Evolutionary conservation across 2,888 invertebrate genomes (phyloP).

Genomic region (Sphaerophoria rueppellii): DNA sequence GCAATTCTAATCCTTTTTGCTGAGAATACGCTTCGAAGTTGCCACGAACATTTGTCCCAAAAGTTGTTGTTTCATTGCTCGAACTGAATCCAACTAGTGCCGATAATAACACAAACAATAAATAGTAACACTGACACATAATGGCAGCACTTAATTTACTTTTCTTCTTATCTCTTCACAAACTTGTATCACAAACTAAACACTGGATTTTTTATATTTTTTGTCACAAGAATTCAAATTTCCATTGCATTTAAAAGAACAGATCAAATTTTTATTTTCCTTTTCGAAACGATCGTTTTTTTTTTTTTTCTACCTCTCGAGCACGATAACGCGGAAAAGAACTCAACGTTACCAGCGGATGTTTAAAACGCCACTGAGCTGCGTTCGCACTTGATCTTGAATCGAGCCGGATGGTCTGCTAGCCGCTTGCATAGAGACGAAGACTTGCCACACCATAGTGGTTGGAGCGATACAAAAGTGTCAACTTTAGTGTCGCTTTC

Average conservation of each 20-base stretch:
- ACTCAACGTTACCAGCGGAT: constrained; percentile 68
- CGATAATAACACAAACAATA: constrained; percentile 41
- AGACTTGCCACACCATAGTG: constrained; percentile 55
- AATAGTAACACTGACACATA: constrained; percentile 56
- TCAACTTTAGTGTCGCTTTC: constrained; percentile 59
- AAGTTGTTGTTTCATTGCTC: constrained; percentile 29
- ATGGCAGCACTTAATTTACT: constrained; percentile 36
- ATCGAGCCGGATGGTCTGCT: constrained; percentile 54
- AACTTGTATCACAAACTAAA: constrained; percentile 7
- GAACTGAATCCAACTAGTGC: constrained; percentile 48
- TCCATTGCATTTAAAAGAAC: constrained; percentile 15
- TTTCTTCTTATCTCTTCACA: neutral
- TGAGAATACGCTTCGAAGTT: constrained; percentile 55
- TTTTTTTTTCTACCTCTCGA: constrained; percentile 2
- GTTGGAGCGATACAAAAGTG: constrained; percentile 56
- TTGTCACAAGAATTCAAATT: neutral
- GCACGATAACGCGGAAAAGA: constrained; percentile 34
- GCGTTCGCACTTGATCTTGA: constrained; percentile 70
- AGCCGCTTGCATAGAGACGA: neutral
- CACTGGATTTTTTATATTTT: constrained; percentile 2
- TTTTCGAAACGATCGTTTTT: neutral
- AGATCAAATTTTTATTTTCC: neutral
- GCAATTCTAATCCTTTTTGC: constrained; percentile 67
- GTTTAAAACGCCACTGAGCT: constrained; percentile 68
- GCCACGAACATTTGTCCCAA: constrained; percentile 33